Evolutionary conservation across 2,888 invertebrate species (phyloP).

Genomic region (Venusia cambrica): DNA sequence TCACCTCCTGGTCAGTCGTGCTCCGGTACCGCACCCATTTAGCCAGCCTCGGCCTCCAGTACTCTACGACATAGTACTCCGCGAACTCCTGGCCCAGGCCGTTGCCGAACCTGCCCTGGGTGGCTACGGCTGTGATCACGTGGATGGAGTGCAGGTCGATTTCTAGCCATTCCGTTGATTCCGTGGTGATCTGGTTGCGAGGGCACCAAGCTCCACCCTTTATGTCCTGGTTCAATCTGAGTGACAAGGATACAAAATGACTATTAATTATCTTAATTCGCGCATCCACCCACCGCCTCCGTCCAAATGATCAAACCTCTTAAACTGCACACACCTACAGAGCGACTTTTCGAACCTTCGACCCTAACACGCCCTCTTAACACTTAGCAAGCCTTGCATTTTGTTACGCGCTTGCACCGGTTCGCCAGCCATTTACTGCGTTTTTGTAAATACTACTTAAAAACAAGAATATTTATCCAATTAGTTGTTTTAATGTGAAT

Average conservation of each 20-base stretch:
- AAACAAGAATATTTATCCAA: no score
- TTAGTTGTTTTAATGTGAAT: no score
- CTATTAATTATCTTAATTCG: no score
- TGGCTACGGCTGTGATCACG: conserved; percentile 89
- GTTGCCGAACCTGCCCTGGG: conserved; percentile 95
- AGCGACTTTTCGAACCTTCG: no score
- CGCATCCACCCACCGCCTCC: no score
- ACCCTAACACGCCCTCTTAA: no score
- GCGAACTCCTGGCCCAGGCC: conserved; percentile 94
- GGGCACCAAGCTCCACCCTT: conserved; percentile 98
- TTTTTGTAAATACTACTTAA: no score
- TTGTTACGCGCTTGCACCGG: no score
- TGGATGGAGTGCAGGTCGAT: conserved; percentile 89
- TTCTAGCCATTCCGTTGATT: conserved; percentile 89
- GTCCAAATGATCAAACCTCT: no score
- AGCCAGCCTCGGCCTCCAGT: conserved; percentile 89
- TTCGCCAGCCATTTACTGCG: no score
- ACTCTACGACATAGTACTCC: conserved; percentile 91
- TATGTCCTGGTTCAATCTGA: conserved; percentile 90
- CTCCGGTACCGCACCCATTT: conserved; percentile 92
- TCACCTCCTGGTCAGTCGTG: conserved; percentile 88
- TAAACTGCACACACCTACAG: no score
- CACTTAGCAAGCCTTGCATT: no score
- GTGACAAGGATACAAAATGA: conserved; percentile 36
- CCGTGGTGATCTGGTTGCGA: conserved; percentile 88